Percentiles rank a stretch among this genome's conserved stretches.
These are phyloP conservation scores for Autographa pulchrina DNA, from an alignment of 2,888 invertebrate species.

Conservation along the genomic window DNA sequence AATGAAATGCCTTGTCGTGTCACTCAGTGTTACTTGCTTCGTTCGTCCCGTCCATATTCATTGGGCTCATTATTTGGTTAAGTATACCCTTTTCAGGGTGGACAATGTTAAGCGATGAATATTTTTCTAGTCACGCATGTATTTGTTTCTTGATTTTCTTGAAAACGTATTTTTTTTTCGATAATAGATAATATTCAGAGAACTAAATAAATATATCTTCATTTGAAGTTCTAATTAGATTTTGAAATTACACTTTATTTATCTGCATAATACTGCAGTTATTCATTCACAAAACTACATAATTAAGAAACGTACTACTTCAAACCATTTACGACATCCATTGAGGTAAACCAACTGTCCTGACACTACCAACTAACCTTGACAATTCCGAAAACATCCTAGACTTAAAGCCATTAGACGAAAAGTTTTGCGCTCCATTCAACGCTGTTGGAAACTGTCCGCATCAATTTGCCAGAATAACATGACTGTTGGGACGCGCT, in stretches of 20 bases:
- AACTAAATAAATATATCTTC: too few species aligned
- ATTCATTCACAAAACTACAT: not conserved
- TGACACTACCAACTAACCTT: slow-evolving; percentile 14
- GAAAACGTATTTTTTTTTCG: not conserved
- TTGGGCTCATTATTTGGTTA: slow-evolving; percentile 47
- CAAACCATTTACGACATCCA: not conserved
- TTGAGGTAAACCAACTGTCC: not conserved
- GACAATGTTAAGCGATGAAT: slow-evolving; percentile 22
- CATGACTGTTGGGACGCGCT: slow-evolving; percentile 36
- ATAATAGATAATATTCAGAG: too few species aligned
- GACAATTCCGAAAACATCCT: slow-evolving; percentile 33
- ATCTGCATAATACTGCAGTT: not conserved
- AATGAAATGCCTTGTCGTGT: slow-evolving; percentile 56
- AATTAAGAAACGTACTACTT: not conserved
- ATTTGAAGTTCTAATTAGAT: too few species aligned
- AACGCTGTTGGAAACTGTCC: slow-evolving; percentile 38
- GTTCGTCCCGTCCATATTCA: slow-evolving; percentile 58
- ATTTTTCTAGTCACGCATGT: not conserved
- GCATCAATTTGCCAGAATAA: slow-evolving; percentile 46
- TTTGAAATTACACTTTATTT: too few species aligned
- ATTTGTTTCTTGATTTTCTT: slow-evolving; percentile 3
- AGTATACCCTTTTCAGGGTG: slow-evolving; percentile 42
- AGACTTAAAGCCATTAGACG: slow-evolving; percentile 32
- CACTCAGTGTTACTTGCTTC: slow-evolving; percentile 47
- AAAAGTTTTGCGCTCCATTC: slow-evolving; percentile 40